Conservation (phyloP, 1,140 invertebrate species). For the Meloidogyne hapla region DNA sequence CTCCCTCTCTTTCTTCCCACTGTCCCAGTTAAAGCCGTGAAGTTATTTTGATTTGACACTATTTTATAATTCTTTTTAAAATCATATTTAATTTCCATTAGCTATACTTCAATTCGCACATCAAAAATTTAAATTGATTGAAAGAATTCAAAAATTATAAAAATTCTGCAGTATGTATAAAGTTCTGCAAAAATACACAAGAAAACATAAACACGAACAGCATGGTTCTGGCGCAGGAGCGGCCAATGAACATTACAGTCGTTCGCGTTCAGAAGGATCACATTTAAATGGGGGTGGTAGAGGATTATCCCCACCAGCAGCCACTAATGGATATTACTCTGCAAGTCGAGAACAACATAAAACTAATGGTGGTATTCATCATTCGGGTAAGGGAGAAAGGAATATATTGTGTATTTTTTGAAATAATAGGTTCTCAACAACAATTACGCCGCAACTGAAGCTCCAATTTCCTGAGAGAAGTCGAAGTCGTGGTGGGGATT, state of each 20-base stretch:
- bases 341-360: constrained; percentile 1
- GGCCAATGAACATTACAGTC: constrained; percentile 37
- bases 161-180: constrained; percentile 51
- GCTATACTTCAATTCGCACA: too few species aligned
- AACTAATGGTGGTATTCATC: constrained; percentile 1
- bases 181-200: constrained; percentile 52
- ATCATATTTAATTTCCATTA: too few species aligned
- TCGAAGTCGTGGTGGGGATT: constrained; percentile 24
- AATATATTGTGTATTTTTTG: background rate
- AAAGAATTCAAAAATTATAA: background rate
- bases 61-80: too few species aligned
- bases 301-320: background rate
- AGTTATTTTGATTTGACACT: too few species aligned
- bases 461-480: constrained; percentile 18
- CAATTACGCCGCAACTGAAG: constrained; percentile 14
- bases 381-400: background rate
- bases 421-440: constrained; percentile 21
- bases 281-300: constrained; percentile 5
- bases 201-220: constrained; percentile 58
- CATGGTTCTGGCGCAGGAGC: constrained; percentile 29
- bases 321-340: constrained; percentile 17
- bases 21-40: too few species aligned
- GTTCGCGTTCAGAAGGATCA: constrained; percentile 24
- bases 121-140: background rate
- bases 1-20: too few species aligned